Evolutionary conservation across 2,888 invertebrate species (phyloP).

Genomic region (Harpalus rufipes): DNA sequence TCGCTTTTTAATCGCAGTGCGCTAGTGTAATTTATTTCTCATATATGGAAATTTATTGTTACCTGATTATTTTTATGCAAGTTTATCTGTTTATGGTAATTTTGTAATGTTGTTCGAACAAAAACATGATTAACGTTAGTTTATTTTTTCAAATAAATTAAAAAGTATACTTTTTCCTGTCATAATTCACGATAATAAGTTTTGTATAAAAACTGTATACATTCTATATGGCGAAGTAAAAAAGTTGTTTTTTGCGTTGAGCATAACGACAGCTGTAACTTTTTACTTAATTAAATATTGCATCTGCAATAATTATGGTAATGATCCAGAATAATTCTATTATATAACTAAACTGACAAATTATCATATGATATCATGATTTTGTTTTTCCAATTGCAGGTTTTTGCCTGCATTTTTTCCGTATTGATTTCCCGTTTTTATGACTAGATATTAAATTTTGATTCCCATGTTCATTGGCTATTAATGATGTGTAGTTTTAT

Average conservation of each 20-base stretch:
- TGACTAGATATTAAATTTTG: background rate
- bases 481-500: conserved; percentile 41
- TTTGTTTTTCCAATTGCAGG: background rate
- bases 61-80: conserved; percentile 44
- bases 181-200: conserved; percentile 10
- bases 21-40: conserved; percentile 41
- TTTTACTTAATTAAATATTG: conserved; percentile 49
- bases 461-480: conserved; percentile 22
- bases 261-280: conserved; percentile 29
- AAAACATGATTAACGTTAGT: conserved; percentile 23
- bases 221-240: background rate
- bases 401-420: background rate
- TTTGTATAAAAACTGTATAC: background rate
- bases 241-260: background rate
- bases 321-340: conserved; percentile 23
- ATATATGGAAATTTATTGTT: conserved; percentile 44
- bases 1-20: conserved; percentile 36
- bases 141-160: conserved; percentile 33
- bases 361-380: conserved; percentile 5
- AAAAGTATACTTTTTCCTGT: conserved; percentile 15
- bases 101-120: conserved; percentile 25
- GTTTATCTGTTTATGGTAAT: conserved; percentile 48
- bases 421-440: background rate
- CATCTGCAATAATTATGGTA: conserved; percentile 42
- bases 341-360: conserved; percentile 31